Percentiles rank a stretch among this genome's conserved stretches.
Evolutionary conservation across 1,140 invertebrate species (phyloP).

Genomic region (Ooceraea biroi): DNA sequence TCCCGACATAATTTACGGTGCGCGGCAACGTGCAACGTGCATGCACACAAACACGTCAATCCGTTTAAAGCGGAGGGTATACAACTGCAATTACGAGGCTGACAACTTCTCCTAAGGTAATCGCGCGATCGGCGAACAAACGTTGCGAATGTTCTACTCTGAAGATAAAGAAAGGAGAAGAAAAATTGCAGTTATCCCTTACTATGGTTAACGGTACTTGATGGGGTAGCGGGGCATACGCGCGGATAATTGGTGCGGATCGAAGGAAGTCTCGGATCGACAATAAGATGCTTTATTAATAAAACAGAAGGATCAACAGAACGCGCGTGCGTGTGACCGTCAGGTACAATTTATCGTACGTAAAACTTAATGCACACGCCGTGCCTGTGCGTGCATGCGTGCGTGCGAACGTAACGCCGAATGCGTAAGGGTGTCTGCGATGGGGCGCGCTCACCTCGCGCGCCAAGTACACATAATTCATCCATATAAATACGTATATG

Average conservation of each 20-base stretch:
- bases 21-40: neutral
- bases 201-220: neutral
- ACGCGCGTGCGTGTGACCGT: constrained; percentile 72
- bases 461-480: constrained; percentile 40
- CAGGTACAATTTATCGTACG: constrained; percentile 76
- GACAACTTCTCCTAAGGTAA: neutral
- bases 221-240: no score
- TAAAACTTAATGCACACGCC: constrained; percentile 69
- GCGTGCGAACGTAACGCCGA: constrained; percentile 59
- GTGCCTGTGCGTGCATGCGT: constrained; percentile 5
- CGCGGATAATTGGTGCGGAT: no score
- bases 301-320: constrained; percentile 75
- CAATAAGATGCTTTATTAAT: constrained; percentile 75
- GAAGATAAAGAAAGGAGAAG: no score
- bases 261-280: constrained; percentile 3
- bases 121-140: neutral
- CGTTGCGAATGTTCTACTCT: no score
- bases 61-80: neutral
- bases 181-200: neutral
- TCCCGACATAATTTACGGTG: constrained; percentile 25
- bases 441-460: constrained; percentile 12
- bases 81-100: neutral
- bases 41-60: neutral
- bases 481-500: constrained; percentile 47
- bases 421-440: constrained; percentile 44